Base-by-base conservation (phyloP, 2,888 invertebrate species). In the Magallana nippona region DNA sequence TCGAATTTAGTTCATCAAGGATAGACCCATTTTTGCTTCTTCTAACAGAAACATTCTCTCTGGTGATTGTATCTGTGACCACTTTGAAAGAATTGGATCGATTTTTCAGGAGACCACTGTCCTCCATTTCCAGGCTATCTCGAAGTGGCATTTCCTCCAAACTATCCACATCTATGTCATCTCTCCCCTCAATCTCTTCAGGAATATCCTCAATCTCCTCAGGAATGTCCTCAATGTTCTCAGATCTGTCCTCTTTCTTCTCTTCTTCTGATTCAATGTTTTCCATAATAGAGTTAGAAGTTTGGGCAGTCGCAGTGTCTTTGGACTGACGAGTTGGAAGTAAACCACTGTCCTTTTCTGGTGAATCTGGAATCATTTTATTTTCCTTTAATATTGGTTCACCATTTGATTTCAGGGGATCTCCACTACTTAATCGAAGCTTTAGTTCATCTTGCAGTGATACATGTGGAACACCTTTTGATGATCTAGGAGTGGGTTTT, bases 51-150 rank as follows among this genome's bases (percentile, higher is more conserved):
- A 15, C 32, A 32, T 79, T 44, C n/a, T n/a, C 15, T 79, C 55
- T 79, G n/a, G 57, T 19, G 57, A 0, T 57, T 15, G 22, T 5
- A 17, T 80, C 58, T 57, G 80, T 58, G 15, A 80, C 80, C 56
- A 80, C 80, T 15, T 57, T 80, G 27, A 80, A 80, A 2, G 80
- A 57, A 56, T 80, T 55, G 2, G 80, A 56, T 57, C 27, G 10
- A 32, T 56, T 58, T 22, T 32, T 80, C 1, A 57, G 13, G 0
- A 57, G 80, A 13, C 56, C 32, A 27, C 17, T 10, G 10, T 83
- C 79, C 13, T 83, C 81, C 13, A 78, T 81, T 55, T 85, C 85
- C 27, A 86, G 44, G 15, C 85, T 85, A 60, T 86, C 86, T 15
- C 81, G 82, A 2, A 57, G 79, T 22, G 79, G 13, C 17, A 62